Base-by-base conservation (phyloP, 2,797 vertebrate species). In the Chaunax sp. region DNA sequence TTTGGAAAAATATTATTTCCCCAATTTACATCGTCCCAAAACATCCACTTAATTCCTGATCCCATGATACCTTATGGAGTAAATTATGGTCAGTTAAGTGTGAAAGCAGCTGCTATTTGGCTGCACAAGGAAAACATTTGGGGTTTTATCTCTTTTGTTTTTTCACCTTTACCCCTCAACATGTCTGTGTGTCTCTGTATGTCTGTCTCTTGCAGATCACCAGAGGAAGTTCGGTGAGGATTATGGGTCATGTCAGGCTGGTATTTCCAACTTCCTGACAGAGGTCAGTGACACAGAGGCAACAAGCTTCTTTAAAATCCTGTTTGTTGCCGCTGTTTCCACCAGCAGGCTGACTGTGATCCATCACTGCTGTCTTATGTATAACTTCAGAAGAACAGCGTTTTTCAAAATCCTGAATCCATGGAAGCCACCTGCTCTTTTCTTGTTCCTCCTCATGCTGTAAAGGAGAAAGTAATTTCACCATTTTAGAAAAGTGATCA, bases 171-270 rank as follows among this genome's bases (percentile, higher is more conserved):
- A 71, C 72, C 64, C 61, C 18, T 69, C n/a, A 43, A 35, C 55
- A 33, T 47, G 13, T 47, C 13, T 69, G 11, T 59, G 11, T 66
- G 38, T 54, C 13, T 58, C 10, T 7, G 3, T 43, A 4, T 50
- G 16, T 49, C n/a, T 49, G 18, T 74, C 18, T 58, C 15, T 75
- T 70, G 13, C 87, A 99, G 98, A 97, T 92, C 67, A 90, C 63
- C 84, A 91, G 69, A 92, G 61, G 69, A 96, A 93, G 76, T 96
- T 95, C 73, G 96, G 95, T 67, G 95, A 97, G 75, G 56, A 90
- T 76, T 95, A 95, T 71, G 95, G 92, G 11, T 96, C 97, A 0
- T 99, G 98, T 91, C 98, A 99, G 86, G 97, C 95, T 64, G 98
- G 98, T 55, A 98, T 96, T 74, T 91, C 91, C 43, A 90, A 87